These are phyloP conservation scores for Sardinella longiceps DNA, from an alignment of 2,797 vertebrate species.

Conservation along the genomic window DNA sequence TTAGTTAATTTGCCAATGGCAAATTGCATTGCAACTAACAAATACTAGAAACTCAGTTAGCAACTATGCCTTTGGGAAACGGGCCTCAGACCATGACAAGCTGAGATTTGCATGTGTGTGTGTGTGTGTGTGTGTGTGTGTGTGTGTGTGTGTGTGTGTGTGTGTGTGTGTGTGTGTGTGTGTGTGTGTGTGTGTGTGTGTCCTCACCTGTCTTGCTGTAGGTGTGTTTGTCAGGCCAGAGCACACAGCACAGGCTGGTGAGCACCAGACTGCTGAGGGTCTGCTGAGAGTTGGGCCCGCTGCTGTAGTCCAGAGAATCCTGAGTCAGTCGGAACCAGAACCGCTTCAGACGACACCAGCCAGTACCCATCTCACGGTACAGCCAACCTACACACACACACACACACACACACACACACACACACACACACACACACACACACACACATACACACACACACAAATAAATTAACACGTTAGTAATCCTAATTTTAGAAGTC, in stretches of 20 bases:
- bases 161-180: too few species aligned
- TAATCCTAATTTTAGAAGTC: neutral
- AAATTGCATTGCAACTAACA: too few species aligned
- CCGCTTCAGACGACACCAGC: slow-evolving; percentile 90
- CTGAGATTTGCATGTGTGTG: slow-evolving; percentile 35
- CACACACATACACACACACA: neutral
- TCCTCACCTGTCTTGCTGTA: slow-evolving; percentile 89
- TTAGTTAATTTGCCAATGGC: too few species aligned
- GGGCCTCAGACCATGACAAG: neutral
- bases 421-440: slow-evolving; percentile 24
- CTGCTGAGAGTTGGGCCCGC: slow-evolving; percentile 81
- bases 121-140: neutral
- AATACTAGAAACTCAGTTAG: too few species aligned
- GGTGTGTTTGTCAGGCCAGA: slow-evolving; percentile 91
- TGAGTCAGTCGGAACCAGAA: slow-evolving; percentile 93
- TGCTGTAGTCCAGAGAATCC: slow-evolving; percentile 94
- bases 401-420: slow-evolving; percentile 32
- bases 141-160: neutral
- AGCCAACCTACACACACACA: slow-evolving; percentile 83
- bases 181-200: slow-evolving; percentile 4
- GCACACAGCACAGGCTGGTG: slow-evolving; percentile 92
- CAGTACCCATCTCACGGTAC: slow-evolving; percentile 84
- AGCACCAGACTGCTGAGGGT: slow-evolving; percentile 91
- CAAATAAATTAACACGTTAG: neutral
- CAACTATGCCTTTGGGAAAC: too few species aligned